A percentile compares a stretch with the other conserved stretches of the same genome.
Conservation (phyloP, 2,888 invertebrate genomes). For the Heliconius sara region DNA sequence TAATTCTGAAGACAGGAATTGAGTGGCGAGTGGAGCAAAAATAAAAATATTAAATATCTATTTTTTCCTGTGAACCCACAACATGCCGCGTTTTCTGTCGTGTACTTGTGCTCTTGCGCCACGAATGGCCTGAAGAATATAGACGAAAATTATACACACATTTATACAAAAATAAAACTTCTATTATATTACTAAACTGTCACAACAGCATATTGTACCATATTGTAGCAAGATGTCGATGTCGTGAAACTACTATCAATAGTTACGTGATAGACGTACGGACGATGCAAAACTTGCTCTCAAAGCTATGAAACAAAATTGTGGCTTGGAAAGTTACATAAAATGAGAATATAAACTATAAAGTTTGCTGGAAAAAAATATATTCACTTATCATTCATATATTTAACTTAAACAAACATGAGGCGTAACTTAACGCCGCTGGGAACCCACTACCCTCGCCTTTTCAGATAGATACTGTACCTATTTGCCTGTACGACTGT, state of each 20-base stretch:
- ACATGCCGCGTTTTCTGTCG: too few relatives aligned
- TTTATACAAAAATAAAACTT: neutral
- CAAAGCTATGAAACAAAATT: neutral
- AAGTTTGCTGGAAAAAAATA: neutral
- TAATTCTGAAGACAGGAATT: too few relatives aligned
- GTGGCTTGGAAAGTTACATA: neutral
- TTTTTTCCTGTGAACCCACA: too few relatives aligned
- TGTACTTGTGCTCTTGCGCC: too few relatives aligned
- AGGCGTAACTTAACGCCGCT: neutral
- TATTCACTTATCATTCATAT: too few relatives aligned
- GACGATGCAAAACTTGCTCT: neutral
- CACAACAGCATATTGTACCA: neutral
- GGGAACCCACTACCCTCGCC: too few relatives aligned
- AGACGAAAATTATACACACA: neutral
- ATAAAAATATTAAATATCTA: too few relatives aligned
- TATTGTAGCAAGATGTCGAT: neutral
- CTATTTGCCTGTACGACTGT: too few relatives aligned
- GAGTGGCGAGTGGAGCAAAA: too few relatives aligned
- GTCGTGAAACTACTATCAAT: neutral
- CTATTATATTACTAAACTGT: neutral
- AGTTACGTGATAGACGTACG: neutral
- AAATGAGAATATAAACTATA: neutral
- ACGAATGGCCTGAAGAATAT: too few relatives aligned
- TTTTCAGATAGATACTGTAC: too few relatives aligned
- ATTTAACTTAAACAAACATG: neutral